Evolutionary conservation across 1,140 invertebrate genomes (phyloP).

Genomic region (Caenorhabditis latens): DNA sequence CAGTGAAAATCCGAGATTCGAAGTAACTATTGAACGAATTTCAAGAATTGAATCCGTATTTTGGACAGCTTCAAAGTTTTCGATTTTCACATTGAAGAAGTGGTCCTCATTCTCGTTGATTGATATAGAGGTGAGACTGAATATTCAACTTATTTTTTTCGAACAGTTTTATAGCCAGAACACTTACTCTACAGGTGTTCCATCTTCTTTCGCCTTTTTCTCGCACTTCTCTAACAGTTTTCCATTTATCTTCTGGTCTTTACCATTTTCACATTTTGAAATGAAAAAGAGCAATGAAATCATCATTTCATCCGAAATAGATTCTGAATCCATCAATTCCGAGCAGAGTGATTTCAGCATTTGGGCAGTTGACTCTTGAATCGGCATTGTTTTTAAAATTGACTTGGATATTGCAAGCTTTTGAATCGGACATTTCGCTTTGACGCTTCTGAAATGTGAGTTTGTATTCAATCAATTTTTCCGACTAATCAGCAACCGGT

Average conservation of each 20-base stretch:
- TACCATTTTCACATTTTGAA: conserved; percentile 2
- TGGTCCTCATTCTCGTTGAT: neutral
- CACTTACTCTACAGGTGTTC: neutral
- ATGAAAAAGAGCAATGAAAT: conserved; percentile 15
- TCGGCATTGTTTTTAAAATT: neutral
- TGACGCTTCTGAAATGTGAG: neutral
- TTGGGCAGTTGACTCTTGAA: conserved; percentile 12
- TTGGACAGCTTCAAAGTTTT: conserved; percentile 27
- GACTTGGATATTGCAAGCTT: neutral
- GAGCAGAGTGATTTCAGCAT: conserved; percentile 39
- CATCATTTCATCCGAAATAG: neutral
- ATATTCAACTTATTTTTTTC: neutral
- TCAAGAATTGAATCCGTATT: conserved; percentile 36
- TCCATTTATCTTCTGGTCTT: conserved; percentile 6
- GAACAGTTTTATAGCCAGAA: neutral
- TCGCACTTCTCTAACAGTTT: neutral
- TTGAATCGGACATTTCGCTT: neutral
- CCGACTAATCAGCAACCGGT: too few relatives aligned
- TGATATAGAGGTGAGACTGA: neutral
- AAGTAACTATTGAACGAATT: neutral
- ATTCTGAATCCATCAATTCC: conserved; percentile 14
- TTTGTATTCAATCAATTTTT: neutral
- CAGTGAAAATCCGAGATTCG: neutral
- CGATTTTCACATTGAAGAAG: neutral
- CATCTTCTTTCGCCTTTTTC: neutral